A percentile compares a stretch with the other conserved stretches of the same genome.
phyloP scores from a whole-genome alignment of 1,140 invertebrate genomes.

The Meloidogyne floridensis region DNA sequence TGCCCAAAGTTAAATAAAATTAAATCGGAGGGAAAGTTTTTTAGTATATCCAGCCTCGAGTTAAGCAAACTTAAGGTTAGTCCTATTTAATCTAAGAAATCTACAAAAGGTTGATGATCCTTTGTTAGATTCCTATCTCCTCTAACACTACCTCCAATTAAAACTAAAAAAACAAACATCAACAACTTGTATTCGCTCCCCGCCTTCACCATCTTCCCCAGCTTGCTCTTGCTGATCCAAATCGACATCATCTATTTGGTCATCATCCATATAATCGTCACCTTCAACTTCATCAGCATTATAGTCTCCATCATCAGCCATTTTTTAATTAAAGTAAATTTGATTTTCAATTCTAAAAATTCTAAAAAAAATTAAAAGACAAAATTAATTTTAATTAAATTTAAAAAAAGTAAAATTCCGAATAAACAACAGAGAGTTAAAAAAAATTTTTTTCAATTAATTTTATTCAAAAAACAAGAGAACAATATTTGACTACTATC shows the following conservation, averaged over 20 bases:
- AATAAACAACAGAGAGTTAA: background rate
- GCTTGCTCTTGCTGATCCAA: slow-evolving; percentile 28
- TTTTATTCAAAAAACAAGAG: no score
- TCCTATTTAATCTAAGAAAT: no score
- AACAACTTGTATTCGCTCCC: slow-evolving; percentile 51
- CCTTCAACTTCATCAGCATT: slow-evolving; percentile 46
- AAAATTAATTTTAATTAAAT: background rate
- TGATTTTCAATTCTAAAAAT: background rate
- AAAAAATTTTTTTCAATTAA: background rate
- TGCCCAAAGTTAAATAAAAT: no score
- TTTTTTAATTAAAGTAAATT: slow-evolving; percentile 11
- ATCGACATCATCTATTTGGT: slow-evolving; percentile 54
- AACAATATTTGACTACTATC: no score
- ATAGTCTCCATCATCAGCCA: slow-evolving; percentile 56
- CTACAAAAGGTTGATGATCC: no score
- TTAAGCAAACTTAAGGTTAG: no score
- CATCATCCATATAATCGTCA: slow-evolving; percentile 58
- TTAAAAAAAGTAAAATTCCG: background rate
- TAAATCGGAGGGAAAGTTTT: no score
- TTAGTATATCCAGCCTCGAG: no score
- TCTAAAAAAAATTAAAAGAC: background rate
- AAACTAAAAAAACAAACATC: slow-evolving; percentile 41
- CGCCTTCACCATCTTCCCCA: slow-evolving; percentile 41
- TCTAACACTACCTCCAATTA: background rate
- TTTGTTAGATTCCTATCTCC: no score